Evolutionary conservation across 2,888 invertebrate genomes (phyloP), one percentile per base, ranked within the genome.

Genomic region (Drepanosiphum platanoidis): DNA sequence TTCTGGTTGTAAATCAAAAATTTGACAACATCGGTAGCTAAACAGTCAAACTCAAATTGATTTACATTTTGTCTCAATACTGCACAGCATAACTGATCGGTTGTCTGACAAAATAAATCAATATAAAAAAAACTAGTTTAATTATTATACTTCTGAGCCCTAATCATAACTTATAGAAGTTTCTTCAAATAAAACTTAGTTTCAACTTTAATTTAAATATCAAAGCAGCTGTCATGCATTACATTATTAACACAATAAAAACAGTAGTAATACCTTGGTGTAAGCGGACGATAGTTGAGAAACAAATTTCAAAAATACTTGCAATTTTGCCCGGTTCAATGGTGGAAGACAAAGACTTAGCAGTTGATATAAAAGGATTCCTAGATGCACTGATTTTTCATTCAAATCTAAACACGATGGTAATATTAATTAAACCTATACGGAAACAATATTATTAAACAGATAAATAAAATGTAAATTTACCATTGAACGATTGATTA

Each of bases 11-110:
- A 36, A 3, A 84, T 0, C 30, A 84, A 84, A 75, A 84, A 84
- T 32, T 75, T 84, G 1, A 84, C 84, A 4, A 84, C 84, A 58
- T 84, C 84, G 36, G 84, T 75, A 52, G 84, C 84, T 36, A 84
- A 84, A 75, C 84, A 84, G 58, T 84, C 84, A 68, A 52, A 84
- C 32, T 84, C 84, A 52, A 84, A 84, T 84, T 84, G 84, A 52
- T 77, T 75, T 27, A 30, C 30, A 68, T 84, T 75, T 84, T 84
- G 84, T 52, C 84, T 75, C 15, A 84, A 75, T 39, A 75, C 75
- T 66, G 75, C 75, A 75, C 66, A 75, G 13, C 75, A 84, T 66
- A 84, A 84, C 77, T 77, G 68, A 52, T 84, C 64, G 22, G 84
- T 46, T 22, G 77, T 75, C 84, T 84, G 42, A 75, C 75, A 83